A percentile compares a stretch with the other conserved stretches of the same genome.
Conservation (phyloP, 2,113 vertebrate species). For the Globicephala melas region DNA sequence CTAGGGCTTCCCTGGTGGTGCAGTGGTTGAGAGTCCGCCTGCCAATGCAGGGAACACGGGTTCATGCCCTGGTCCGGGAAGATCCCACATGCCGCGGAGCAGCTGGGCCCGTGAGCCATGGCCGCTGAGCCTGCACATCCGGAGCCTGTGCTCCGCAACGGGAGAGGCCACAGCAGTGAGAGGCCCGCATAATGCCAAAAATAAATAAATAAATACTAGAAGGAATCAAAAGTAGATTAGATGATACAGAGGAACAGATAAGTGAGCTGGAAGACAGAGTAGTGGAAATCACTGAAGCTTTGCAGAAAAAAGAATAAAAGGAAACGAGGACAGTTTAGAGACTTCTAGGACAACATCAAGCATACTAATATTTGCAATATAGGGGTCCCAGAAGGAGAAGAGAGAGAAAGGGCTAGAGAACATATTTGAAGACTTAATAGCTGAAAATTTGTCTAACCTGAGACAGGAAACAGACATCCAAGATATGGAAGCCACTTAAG, state of each 20-base stretch:
- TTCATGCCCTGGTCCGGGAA: no score
- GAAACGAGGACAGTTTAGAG: background rate
- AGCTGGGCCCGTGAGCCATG: no score
- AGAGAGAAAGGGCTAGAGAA: background rate
- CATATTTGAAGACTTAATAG: background rate
- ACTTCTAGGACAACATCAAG: background rate
- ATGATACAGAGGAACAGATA: background rate
- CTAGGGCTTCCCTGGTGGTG: no score
- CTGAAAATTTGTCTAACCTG: background rate
- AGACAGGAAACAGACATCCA: background rate
- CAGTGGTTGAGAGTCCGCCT: no score
- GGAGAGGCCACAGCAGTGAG: no score
- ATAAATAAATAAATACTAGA: no score
- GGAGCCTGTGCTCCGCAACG: no score
- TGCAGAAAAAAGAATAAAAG: background rate
- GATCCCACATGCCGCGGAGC: no score
- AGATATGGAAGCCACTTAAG: background rate
- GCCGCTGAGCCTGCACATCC: no score
- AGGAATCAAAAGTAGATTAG: background rate
- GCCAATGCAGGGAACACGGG: no score
- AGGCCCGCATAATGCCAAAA: no score
- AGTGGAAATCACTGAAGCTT: background rate
- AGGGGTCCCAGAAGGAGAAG: background rate
- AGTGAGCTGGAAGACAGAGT: background rate
- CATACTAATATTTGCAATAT: background rate